Percentiles rank a stretch among this genome's conserved stretches.
These are phyloP conservation scores for Lasioglossum pauxillum DNA, from an alignment of 2,888 invertebrate genomes.

Conservation along the genomic window DNA sequence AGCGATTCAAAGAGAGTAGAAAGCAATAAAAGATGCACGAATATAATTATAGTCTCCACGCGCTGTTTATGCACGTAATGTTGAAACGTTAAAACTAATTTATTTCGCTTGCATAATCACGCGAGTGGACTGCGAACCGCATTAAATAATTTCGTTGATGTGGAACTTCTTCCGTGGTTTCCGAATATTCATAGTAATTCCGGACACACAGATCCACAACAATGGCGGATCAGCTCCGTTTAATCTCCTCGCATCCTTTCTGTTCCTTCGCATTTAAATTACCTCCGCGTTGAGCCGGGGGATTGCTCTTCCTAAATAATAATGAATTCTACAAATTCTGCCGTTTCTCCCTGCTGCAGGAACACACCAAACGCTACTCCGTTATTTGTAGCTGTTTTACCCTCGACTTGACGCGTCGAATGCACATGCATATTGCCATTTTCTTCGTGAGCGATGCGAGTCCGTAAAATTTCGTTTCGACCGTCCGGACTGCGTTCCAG, in stretches of 20 bases:
- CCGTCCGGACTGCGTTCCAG: neutral
- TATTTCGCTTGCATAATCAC: neutral
- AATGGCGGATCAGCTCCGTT: neutral
- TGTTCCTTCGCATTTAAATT: neutral
- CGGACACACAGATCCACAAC: neutral
- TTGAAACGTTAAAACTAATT: neutral
- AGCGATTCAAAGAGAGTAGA: neutral
- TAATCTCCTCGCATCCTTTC: neutral
- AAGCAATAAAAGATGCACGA: neutral
- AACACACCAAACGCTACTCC: neutral
- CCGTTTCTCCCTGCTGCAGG: neutral
- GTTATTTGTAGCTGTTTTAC: neutral
- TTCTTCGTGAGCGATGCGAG: neutral
- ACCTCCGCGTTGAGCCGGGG: neutral
- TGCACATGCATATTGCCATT: neutral
- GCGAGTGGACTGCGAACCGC: neutral
- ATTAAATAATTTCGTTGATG: neutral
- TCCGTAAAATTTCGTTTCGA: conserved; percentile 15
- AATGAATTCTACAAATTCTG: neutral
- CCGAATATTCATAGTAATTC: neutral
- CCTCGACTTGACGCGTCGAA: neutral
- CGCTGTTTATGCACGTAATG: neutral
- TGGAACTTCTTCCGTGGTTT: neutral
- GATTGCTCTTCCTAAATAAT: neutral
- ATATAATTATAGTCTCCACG: neutral